A percentile compares a stretch with the other conserved stretches of the same genome.
Conservation (phyloP, 2,888 invertebrate genomes). For the Tromatobia lineatoria region DNA sequence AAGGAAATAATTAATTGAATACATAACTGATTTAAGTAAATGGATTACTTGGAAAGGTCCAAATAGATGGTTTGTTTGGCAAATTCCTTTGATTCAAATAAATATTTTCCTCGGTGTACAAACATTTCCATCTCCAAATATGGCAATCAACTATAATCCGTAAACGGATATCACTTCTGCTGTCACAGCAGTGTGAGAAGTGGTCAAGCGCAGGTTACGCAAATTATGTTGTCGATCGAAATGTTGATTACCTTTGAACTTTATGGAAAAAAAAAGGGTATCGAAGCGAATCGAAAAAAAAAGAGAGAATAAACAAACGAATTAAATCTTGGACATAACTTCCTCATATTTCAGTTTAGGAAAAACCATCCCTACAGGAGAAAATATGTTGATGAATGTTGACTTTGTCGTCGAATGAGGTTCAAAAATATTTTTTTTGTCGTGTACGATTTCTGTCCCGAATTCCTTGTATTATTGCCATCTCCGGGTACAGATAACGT, state of each 20-base stretch:
- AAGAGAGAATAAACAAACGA: no score
- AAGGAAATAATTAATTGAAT: no score
- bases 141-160: not conserved
- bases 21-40: no score
- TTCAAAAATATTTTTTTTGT: conserved; percentile 61
- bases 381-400: not conserved
- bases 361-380: not conserved
- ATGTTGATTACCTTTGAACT: not conserved
- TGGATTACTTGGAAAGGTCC: no score
- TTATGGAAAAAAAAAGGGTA: not conserved
- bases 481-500: conserved; percentile 4
- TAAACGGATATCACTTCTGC: not conserved
- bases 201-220: not conserved
- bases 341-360: not conserved
- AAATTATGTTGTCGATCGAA: not conserved
- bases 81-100: no score
- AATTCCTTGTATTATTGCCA: conserved; percentile 54
- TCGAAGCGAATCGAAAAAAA: no score
- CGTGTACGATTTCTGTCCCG: conserved; percentile 40
- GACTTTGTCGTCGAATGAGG: conserved; percentile 2
- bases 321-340: not conserved
- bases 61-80: no score
- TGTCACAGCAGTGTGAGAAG: not conserved
- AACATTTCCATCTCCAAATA: conserved; percentile 1
- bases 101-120: no score